Evolutionary conservation across 2,888 invertebrate genomes (phyloP), one percentile per base, ranked within the genome.

Genomic region (Drosophila incognita): DNA sequence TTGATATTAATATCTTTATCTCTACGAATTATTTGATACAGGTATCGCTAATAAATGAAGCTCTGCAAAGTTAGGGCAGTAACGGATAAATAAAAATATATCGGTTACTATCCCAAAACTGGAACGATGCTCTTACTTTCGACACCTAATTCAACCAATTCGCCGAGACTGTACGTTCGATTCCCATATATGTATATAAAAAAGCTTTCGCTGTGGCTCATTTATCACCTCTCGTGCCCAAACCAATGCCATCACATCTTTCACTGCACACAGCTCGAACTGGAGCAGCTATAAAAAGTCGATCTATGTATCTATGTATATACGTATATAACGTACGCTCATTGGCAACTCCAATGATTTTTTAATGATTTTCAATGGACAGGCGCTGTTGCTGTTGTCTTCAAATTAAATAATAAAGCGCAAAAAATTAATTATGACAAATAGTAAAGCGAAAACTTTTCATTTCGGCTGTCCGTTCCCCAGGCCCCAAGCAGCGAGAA

Each of bases 371-470:
- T 71, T 70, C 53, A 79, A 82, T 86, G 66, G 58, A 36, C 21
- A 52, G 62, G 48, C 40, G 64, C 69, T 65, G 69, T 15, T 46
- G 38, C 38, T 63, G 67, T 68, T 74, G 80, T 72, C 63, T 71
- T 69, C 48, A 53, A 89, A 75, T 81, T 72, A 83, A 87, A 81
- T 78, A 81, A 78, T 81, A 81, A 70, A 76, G 82, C 78, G 70
- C 74, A 76, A 63, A 70, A 81, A 89, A 70, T 76, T 85, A 85
- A 85, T 85, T 87, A 89, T 88, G 88, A 82, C 90, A 89, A 89
- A 85, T 89, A 65, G 76, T 63, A 53, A 69, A 74, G 74, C 88
- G 65, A 79, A 89, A 89, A 85, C 83, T 80, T 80, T 87, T 89
- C 79, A 74, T 89, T 89, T 87, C 72, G 64, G 15, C 62, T 42